Conservation (phyloP, 2,113 vertebrate species). For the Hippocampus zosterae region DNA sequence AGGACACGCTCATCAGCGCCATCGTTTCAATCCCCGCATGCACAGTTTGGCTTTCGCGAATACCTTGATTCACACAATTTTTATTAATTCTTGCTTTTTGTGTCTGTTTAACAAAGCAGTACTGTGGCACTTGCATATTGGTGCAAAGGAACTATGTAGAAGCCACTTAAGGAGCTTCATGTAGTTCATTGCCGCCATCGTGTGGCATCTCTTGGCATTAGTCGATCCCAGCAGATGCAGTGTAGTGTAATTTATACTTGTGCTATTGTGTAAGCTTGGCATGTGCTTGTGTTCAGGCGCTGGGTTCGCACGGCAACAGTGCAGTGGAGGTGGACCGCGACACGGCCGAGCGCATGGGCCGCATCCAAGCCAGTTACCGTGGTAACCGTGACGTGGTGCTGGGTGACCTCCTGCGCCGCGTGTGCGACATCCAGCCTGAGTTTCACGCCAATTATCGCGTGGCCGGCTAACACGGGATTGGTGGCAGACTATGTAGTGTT, state of each 20-base stretch:
- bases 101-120: too few relatives aligned
- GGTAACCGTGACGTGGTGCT: slow-evolving; percentile 84
- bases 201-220: too few relatives aligned
- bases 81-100: too few relatives aligned
- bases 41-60: too few relatives aligned
- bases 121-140: too few relatives aligned
- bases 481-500: background rate
- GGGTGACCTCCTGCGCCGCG: slow-evolving; percentile 79
- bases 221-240: too few relatives aligned
- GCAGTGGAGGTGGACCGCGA: slow-evolving; percentile 92
- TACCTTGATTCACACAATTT: too few relatives aligned
- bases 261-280: background rate
- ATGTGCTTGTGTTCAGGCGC: slow-evolving; percentile 68
- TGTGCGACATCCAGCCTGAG: slow-evolving; percentile 90
- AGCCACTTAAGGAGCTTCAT: too few relatives aligned
- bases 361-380: slow-evolving; percentile 83
- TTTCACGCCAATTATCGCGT: slow-evolving; percentile 92
- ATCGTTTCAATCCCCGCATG: too few relatives aligned
- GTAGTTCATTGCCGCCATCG: background rate
- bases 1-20: background rate
- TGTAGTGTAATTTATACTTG: too few relatives aligned
- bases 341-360: slow-evolving; percentile 81
- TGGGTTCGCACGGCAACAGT: slow-evolving; percentile 92
- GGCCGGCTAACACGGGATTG: slow-evolving; percentile 71
- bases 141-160: background rate